A percentile compares a stretch with the other conserved stretches of the same genome.
phyloP scores from a whole-genome alignment of 1,140 invertebrate species.

The Drosophila ficusphila region DNA sequence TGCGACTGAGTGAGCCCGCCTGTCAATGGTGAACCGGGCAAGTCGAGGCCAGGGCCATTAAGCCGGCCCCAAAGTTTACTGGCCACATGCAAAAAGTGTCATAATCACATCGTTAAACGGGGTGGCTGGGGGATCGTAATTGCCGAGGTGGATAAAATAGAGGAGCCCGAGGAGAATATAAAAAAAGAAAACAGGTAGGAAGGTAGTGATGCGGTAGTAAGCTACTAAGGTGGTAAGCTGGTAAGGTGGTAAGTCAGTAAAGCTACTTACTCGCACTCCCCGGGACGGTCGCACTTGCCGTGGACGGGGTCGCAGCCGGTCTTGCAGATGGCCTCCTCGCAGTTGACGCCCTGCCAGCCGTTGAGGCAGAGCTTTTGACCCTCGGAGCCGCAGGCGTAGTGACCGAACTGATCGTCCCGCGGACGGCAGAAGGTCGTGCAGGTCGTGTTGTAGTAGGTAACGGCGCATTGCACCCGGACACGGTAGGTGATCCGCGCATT shows the following conservation, averaged over 20 bases:
- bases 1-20: constrained; percentile 18
- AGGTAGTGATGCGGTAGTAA: too few species aligned
- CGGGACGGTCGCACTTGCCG: constrained; percentile 94
- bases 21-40: constrained; percentile 13
- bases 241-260: neutral
- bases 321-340: constrained; percentile 95
- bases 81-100: constrained; percentile 70
- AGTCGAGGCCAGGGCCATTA: constrained; percentile 53
- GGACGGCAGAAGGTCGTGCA: constrained; percentile 97
- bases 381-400: constrained; percentile 94
- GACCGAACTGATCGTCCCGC: constrained; percentile 96
- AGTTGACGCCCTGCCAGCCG: constrained; percentile 97
- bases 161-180: neutral
- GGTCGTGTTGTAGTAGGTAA: constrained; percentile 96
- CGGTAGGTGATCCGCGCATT: constrained; percentile 92
- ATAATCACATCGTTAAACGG: constrained; percentile 75
- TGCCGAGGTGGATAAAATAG: constrained; percentile 16
- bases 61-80: constrained; percentile 57
- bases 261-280: constrained; percentile 93
- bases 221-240: too few species aligned
- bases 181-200: constrained; percentile 1
- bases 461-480: constrained; percentile 95
- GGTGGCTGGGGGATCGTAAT: constrained; percentile 42
- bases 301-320: constrained; percentile 94
- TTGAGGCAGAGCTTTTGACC: constrained; percentile 96